These are phyloP conservation scores for Grallaria varia DNA, from an alignment of 2,113 vertebrate species.

Conservation along the genomic window DNA sequence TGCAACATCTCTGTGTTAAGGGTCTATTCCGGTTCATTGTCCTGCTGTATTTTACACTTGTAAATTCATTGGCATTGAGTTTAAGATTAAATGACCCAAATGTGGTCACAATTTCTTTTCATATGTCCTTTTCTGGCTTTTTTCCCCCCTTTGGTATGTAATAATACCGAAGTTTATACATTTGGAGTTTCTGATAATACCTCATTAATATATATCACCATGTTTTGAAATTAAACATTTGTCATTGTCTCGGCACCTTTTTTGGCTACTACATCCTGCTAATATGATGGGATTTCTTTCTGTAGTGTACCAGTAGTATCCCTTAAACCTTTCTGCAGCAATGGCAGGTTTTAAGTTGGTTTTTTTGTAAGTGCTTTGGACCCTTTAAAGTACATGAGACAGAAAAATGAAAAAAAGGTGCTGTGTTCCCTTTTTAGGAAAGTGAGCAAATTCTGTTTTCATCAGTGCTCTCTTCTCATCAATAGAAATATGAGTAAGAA, in stretches of 20 bases:
- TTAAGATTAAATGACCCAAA: not conserved
- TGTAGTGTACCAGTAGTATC: not conserved
- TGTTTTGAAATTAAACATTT: not conserved
- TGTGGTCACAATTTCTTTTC: not conserved
- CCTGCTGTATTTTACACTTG: not conserved
- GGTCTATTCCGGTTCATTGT: not conserved
- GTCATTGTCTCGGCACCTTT: not conserved
- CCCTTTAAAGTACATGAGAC: not conserved
- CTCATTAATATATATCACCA: not conserved
- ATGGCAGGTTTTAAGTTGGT: not conserved
- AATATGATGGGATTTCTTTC: not conserved
- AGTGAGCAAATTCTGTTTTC: not conserved
- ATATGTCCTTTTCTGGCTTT: not conserved
- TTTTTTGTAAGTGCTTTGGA: not conserved
- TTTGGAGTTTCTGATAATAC: not conserved
- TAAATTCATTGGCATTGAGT: not conserved
- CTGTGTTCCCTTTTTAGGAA: not conserved
- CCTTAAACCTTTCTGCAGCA: not conserved
- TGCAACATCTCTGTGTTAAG: not conserved
- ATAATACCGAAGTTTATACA: not conserved
- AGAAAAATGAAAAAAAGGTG: not conserved
- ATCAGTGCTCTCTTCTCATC: not conserved
- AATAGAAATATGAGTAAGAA: not conserved
- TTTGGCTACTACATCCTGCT: not conserved
- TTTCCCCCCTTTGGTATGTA: not conserved